phyloP scores from a whole-genome alignment of 2,797 vertebrate species.

The Chiloscyllium punctatum region DNA sequence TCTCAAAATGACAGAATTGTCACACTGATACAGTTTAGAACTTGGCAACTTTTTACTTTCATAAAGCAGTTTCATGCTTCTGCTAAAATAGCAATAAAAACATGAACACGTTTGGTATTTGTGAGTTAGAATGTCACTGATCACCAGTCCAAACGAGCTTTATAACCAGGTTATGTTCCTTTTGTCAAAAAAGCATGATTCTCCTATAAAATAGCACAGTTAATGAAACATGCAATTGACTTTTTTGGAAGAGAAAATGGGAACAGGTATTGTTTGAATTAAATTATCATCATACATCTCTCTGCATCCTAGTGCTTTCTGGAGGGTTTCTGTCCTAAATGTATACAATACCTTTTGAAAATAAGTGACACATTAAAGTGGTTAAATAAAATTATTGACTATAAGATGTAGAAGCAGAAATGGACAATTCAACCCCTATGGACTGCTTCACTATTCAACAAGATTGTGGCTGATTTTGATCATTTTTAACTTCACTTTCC shows the following conservation, averaged over 20 bases:
- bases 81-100: background rate
- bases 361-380: background rate
- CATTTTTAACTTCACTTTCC: too few relatives aligned
- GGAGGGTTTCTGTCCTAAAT: background rate
- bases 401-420: too few relatives aligned
- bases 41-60: too few relatives aligned
- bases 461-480: too few relatives aligned
- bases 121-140: background rate
- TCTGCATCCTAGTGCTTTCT: background rate
- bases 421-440: too few relatives aligned
- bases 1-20: too few relatives aligned
- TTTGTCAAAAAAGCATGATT: background rate
- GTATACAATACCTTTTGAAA: background rate
- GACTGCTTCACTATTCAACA: too few relatives aligned
- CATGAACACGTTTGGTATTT: background rate
- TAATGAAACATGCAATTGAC: background rate
- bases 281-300: background rate
- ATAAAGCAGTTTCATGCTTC: background rate
- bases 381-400: background rate
- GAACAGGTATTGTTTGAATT: background rate
- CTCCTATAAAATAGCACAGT: background rate
- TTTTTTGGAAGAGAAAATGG: background rate
- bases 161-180: background rate
- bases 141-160: background rate
- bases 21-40: background rate